These are phyloP conservation scores for Diorhabda sublineata DNA, from an alignment of 1,140 invertebrate genomes.

Conservation along the genomic window DNA sequence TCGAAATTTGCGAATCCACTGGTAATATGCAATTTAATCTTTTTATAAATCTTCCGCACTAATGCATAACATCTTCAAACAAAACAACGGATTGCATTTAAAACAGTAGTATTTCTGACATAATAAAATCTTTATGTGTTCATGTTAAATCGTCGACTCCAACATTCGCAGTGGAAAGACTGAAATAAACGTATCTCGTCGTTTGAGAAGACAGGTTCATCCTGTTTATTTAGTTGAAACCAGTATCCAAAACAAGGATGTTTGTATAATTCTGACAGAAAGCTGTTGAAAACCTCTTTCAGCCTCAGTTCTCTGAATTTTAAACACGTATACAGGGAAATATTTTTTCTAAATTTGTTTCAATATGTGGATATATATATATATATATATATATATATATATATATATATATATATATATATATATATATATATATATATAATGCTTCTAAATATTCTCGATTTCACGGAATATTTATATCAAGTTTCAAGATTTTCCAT, in stretches of 20 bases:
- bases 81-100: background rate
- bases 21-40: background rate
- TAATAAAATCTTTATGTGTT: constrained; percentile 1
- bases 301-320: background rate
- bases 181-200: background rate
- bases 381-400: too few relatives aligned
- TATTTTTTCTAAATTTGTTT: too few relatives aligned
- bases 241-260: background rate
- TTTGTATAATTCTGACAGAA: background rate
- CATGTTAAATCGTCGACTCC: background rate
- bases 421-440: too few relatives aligned
- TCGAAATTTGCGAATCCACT: too few relatives aligned
- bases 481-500: too few relatives aligned
- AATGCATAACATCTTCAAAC: background rate
- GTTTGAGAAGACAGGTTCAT: background rate
- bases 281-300: background rate
- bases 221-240: constrained; percentile 2
- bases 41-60: background rate
- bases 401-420: too few relatives aligned
- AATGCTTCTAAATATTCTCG: too few relatives aligned
- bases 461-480: too few relatives aligned
- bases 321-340: background rate
- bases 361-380: too few relatives aligned
- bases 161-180: background rate
- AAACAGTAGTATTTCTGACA: background rate